Evolutionary conservation across 2,797 vertebrate species (phyloP).

Genomic region (Hydrolagus colliei): DNA sequence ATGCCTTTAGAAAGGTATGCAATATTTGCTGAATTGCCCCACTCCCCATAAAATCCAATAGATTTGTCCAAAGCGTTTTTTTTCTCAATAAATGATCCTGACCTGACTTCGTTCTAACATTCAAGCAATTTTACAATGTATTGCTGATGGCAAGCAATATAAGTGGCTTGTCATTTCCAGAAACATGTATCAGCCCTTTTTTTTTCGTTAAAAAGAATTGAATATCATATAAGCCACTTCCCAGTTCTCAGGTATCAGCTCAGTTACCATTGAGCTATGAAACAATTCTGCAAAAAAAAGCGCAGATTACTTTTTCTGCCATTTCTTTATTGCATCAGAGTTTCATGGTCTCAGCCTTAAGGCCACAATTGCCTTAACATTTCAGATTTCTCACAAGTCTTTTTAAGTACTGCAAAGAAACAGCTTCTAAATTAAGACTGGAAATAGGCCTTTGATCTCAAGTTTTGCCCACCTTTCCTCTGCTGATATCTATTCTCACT

Average conservation of each 20-base stretch:
- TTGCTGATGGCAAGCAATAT: too few relatives aligned
- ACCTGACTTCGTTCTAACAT: not conserved
- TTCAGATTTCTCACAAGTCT: too few relatives aligned
- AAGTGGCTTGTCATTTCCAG: not conserved
- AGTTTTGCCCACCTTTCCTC: not conserved
- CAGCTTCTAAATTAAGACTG: too few relatives aligned
- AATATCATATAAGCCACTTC: not conserved
- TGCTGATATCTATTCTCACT: not conserved
- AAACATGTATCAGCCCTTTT: not conserved
- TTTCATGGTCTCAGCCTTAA: not conserved
- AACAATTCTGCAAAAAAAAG: not conserved
- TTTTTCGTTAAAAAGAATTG: not conserved
- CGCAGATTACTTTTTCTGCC: not conserved
- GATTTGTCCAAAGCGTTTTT: not conserved
- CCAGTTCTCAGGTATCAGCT: not conserved
- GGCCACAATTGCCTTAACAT: not conserved
- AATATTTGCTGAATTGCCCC: not conserved
- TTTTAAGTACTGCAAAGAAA: too few relatives aligned
- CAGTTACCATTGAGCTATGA: not conserved
- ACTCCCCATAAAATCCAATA: not conserved
- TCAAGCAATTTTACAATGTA: not conserved
- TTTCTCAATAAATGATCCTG: not conserved
- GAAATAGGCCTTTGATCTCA: too few relatives aligned
- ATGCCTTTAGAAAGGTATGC: not conserved
- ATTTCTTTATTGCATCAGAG: too few relatives aligned